Evolutionary conservation across 2,113 vertebrate genomes (phyloP).

Genomic region (Clarias batrachus): DNA sequence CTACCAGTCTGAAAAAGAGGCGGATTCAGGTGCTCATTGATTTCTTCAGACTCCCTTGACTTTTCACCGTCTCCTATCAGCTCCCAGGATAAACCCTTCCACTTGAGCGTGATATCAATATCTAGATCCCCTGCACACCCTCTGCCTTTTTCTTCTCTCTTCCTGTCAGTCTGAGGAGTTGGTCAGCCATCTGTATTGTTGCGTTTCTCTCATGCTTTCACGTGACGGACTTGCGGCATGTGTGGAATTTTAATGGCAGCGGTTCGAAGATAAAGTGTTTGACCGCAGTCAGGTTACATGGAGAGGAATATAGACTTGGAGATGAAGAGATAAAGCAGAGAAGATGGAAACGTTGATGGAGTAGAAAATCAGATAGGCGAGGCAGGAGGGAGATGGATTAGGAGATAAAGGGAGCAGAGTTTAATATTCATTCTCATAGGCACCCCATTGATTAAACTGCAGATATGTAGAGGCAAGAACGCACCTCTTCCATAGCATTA

Average conservation of each 20-base stretch:
- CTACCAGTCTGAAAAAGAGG: slow-evolving; percentile 57
- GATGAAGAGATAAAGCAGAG: background rate
- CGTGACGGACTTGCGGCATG: background rate
- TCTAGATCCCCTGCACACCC: slow-evolving; percentile 17
- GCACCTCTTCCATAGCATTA: background rate
- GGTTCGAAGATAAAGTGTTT: slow-evolving; percentile 27
- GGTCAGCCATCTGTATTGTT: slow-evolving; percentile 11
- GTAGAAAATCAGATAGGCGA: slow-evolving; percentile 5
- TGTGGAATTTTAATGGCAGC: slow-evolving; percentile 30
- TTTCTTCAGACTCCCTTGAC: slow-evolving; percentile 53
- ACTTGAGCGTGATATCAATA: slow-evolving; percentile 53
- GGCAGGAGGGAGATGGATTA: background rate
- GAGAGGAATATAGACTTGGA: background rate
- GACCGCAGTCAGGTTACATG: background rate
- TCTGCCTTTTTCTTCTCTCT: background rate
- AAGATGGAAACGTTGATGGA: slow-evolving; percentile 16
- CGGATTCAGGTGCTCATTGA: slow-evolving; percentile 62
- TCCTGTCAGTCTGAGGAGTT: background rate
- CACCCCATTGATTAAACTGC: slow-evolving; percentile 48
- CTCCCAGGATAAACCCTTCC: slow-evolving; percentile 42
- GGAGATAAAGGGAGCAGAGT: background rate
- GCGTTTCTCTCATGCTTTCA: background rate
- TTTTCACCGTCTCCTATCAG: slow-evolving; percentile 62
- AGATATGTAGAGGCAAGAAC: slow-evolving; percentile 52
- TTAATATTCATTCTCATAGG: slow-evolving; percentile 26